Base-by-base conservation (phyloP, 2,888 invertebrate species). In the Philopedon plagiatum region DNA sequence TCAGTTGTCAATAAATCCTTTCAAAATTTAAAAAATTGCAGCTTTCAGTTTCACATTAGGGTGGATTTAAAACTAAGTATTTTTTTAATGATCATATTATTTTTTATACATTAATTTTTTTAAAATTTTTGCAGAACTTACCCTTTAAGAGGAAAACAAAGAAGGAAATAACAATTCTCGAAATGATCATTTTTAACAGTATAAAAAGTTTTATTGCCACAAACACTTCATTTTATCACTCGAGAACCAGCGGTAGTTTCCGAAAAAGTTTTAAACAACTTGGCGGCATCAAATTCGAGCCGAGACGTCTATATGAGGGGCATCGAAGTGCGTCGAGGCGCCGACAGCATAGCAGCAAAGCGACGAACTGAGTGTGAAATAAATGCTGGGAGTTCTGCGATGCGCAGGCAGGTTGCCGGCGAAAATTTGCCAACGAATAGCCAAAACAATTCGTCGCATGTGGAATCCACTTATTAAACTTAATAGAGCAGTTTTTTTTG, bases 311-410 rank as follows among this genome's bases (percentile, higher is more conserved):
- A 73, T n/a, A n/a, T 75, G 66, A 76, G 68, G 76, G 76, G 78
- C 77, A 77, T 73, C 77, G 77, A 68, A 73, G 66, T 75, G 77
- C 76, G 75, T 74, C 77, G 75, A 37, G 62, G 65, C 71, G 71
- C 70, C 74, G 73, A 64, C 76, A 75, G 65, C 74, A 72, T 65
- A 68, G 75, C 72, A 54, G 62, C 71, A 68, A 66, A 75, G 54
- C 75, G 62, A 37, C 72, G 72, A 44, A 71, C 71, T 66, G 66
- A 71, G 65, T 71, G 71, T 66, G 71, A 71, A 71, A 71, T 61
- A 65, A 71, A 60, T 44, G 60, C 51, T 34, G 56, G 44, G 66
- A 66, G 65, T 54, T 65, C 54, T 65, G 46, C 61, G 71, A 62
- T 60, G 71, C 71, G 71, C 71, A 61, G 54, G 37, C 54, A 62